Percentiles rank a stretch among this genome's conserved stretches.
Evolutionary conservation across 2,797 vertebrate genomes (phyloP).

Genomic region (Acanthis flammea): DNA sequence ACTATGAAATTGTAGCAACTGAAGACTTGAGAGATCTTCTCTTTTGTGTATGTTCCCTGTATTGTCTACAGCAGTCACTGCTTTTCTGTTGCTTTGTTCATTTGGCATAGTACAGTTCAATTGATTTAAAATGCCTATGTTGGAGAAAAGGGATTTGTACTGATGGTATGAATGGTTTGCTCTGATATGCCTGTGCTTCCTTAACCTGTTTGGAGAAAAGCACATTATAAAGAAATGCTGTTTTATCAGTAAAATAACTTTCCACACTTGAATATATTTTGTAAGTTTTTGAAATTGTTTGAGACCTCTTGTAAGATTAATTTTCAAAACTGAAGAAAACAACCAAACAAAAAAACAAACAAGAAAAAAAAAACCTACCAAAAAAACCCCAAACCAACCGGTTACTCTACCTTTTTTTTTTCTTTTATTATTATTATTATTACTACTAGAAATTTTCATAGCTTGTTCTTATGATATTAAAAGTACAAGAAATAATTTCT

Average conservation of each 20-base stretch:
- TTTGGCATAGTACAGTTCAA: not conserved
- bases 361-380: not conserved
- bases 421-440: not conserved
- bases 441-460: not conserved
- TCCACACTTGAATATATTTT: conserved; percentile 45
- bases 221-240: conserved; percentile 7
- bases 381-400: not conserved
- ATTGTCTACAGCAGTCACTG: not conserved
- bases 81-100: not conserved
- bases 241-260: conserved; percentile 35
- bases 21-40: not conserved
- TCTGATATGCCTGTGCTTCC: not conserved
- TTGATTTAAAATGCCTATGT: not conserved
- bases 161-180: not conserved
- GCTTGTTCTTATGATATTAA: conserved; percentile 24
- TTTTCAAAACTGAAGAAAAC: not conserved
- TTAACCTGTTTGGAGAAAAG: not conserved
- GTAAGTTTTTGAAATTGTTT: conserved; percentile 45
- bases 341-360: not conserved
- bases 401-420: not conserved
- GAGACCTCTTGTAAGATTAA: conserved; percentile 31
- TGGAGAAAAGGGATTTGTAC: not conserved
- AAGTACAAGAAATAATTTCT: not conserved
- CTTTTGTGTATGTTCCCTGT: not conserved
- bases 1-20: not conserved